Base-by-base conservation (phyloP, 92 coral and sea anemone species). In the Zoanthus sansibaricus region DNA sequence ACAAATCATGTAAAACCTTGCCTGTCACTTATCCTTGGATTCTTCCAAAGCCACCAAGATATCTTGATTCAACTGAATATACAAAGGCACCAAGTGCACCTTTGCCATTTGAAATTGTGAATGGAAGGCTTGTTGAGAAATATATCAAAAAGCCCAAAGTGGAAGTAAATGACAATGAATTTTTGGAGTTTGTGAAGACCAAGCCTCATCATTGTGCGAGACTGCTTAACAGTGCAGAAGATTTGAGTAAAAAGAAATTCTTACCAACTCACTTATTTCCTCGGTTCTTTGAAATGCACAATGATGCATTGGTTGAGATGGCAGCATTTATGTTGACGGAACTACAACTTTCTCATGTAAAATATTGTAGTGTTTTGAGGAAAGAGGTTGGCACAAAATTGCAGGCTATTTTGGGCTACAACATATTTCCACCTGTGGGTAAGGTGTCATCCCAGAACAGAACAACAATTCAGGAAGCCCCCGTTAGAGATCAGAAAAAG, bases 311-410 rank as follows among this genome's bases (percentile, higher is more conserved):
- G 9, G 21, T 62, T 62, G 44, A 79, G 37, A 64, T 62, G 37
- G 84, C 84, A 30, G 71, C 54, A 17, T 5, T 32, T 8, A 33
- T 78, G 52, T n/a, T 78, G 55, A 32, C 62, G 17, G 71, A 78
- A 21, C 83, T 78, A 8, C 45, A 78, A 15, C 10, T 78, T 58
- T 58, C 83, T 7, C 83, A 78, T 18, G 18, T 61, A 13, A 78
- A 78, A 67, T 78, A 78, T 46, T 20, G 70, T 58, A 55, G 37
- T 17, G 48, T 61, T 42, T 61, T 78, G 51, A 79, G 84, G 72
- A 79, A 79, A 48, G 84, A 79, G n/a, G n/a, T 79, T 79, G 84
- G 84, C 59, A 16, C 72, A 46, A 79, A 79, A 16, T n/a, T 79
- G 56, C 49, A 79, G 37, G 37, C 72, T 61, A 42, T 79, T 66